Conservation (phyloP, 2,888 invertebrate genomes). For the Cyclophora albipunctata region DNA sequence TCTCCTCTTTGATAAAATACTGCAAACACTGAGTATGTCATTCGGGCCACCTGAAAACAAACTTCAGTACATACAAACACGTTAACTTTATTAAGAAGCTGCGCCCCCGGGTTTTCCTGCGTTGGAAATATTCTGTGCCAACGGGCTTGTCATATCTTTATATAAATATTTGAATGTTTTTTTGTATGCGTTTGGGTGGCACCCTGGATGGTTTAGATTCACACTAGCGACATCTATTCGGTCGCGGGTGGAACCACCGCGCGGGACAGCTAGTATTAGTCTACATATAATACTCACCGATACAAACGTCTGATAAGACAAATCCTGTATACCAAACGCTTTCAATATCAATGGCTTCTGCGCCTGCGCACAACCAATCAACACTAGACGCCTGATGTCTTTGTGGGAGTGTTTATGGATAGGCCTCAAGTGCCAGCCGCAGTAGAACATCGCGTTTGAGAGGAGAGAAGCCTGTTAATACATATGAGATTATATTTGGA, state of each 20-base stretch:
- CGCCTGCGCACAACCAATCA: constrained; percentile 60
- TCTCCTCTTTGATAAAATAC: constrained; percentile 56
- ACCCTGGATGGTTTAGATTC: no score
- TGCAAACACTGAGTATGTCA: constrained; percentile 64
- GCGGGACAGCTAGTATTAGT: no score
- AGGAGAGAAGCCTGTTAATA: constrained; percentile 48
- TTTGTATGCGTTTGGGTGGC: no score
- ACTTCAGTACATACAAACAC: no score
- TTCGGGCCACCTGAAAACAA: constrained; percentile 51
- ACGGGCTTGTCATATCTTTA: no score
- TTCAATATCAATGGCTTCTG: constrained; percentile 63
- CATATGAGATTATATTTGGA: background rate
- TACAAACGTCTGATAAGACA: constrained; percentile 62
- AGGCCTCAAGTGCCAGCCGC: constrained; percentile 54
- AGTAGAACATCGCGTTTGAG: constrained; percentile 52
- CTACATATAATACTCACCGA: constrained; percentile 35
- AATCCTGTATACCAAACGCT: constrained; percentile 62
- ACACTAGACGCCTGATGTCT: constrained; percentile 45
- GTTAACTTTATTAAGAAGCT: no score
- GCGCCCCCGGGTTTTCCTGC: no score
- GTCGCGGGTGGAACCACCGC: no score
- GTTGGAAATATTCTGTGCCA: no score
- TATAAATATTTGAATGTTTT: no score
- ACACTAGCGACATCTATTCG: no score
- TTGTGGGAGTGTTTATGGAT: constrained; percentile 30